Evolutionary conservation across 2,888 invertebrate species (phyloP).

Genomic region (Yponomeuta plumbellus): DNA sequence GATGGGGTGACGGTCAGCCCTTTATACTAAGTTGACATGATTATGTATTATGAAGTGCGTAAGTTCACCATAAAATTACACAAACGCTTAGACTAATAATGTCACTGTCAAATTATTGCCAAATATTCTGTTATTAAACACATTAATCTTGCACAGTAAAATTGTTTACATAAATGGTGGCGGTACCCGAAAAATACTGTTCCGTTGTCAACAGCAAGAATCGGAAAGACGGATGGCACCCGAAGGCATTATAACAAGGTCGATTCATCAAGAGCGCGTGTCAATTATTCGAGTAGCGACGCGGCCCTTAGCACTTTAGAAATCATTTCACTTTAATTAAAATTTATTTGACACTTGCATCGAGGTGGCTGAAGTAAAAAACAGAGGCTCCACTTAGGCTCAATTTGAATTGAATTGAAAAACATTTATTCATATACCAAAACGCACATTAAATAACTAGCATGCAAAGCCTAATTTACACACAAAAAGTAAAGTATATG

Average conservation of each 20-base stretch:
- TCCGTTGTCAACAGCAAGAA: not conserved
- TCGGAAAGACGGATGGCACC: constrained; percentile 54
- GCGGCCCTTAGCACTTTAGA: constrained; percentile 39
- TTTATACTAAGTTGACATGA: too few relatives aligned
- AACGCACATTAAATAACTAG: too few relatives aligned
- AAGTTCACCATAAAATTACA: too few relatives aligned
- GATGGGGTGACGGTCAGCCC: too few relatives aligned
- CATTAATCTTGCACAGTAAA: constrained; percentile 26
- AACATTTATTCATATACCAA: too few relatives aligned
- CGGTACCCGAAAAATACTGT: not conserved
- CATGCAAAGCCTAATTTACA: too few relatives aligned
- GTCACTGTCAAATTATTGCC: too few relatives aligned
- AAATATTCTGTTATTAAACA: too few relatives aligned
- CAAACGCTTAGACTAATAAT: too few relatives aligned
- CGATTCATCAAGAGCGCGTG: constrained; percentile 68
- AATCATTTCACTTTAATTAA: constrained; percentile 64
- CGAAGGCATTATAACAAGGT: constrained; percentile 65
- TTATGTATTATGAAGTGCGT: too few relatives aligned
- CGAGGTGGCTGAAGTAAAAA: constrained; percentile 22
- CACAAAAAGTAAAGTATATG: too few relatives aligned
- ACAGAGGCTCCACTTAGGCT: not conserved
- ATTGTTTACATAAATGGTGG: not conserved
- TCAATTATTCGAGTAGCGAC: constrained; percentile 57
- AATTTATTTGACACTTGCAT: constrained; percentile 61
- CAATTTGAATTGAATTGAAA: too few relatives aligned